These are phyloP conservation scores for Hybognathus amarus DNA, from an alignment of 2,797 vertebrate genomes.

Conservation along the genomic window DNA sequence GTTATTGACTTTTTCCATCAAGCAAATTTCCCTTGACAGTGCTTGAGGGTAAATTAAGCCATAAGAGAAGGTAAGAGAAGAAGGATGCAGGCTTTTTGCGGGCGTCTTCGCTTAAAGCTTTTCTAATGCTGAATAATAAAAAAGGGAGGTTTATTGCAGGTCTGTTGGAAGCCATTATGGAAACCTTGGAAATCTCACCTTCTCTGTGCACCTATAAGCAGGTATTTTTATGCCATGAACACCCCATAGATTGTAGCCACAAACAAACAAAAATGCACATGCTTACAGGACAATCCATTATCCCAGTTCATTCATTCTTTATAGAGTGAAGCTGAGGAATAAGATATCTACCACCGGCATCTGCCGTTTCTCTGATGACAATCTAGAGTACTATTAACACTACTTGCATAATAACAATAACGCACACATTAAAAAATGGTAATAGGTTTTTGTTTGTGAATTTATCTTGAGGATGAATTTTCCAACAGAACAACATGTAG, in stretches of 20 bases:
- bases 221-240: not conserved
- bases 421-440: not conserved
- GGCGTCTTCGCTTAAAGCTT: conserved; percentile 64
- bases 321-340: not conserved
- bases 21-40: conserved; percentile 80
- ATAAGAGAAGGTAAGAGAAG: conserved; percentile 62
- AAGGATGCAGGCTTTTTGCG: conserved; percentile 56
- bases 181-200: conserved; percentile 44
- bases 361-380: not conserved
- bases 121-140: conserved; percentile 61
- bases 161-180: conserved; percentile 59
- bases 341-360: conserved; percentile 4
- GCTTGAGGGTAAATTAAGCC: conserved; percentile 79
- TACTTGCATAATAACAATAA: not conserved
- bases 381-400: conserved; percentile 6
- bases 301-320: conserved; percentile 27
- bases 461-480: not conserved
- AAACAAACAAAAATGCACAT: not conserved
- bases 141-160: conserved; percentile 59
- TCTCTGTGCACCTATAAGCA: not conserved
- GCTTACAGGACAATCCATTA: conserved; percentile 1
- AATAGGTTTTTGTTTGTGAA: not conserved
- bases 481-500: not conserved
- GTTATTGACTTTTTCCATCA: conserved; percentile 82
- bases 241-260: conserved; percentile 5